Base-by-base conservation (phyloP, 2,113 vertebrate species). In the Neodon shergylaensis region DNA sequence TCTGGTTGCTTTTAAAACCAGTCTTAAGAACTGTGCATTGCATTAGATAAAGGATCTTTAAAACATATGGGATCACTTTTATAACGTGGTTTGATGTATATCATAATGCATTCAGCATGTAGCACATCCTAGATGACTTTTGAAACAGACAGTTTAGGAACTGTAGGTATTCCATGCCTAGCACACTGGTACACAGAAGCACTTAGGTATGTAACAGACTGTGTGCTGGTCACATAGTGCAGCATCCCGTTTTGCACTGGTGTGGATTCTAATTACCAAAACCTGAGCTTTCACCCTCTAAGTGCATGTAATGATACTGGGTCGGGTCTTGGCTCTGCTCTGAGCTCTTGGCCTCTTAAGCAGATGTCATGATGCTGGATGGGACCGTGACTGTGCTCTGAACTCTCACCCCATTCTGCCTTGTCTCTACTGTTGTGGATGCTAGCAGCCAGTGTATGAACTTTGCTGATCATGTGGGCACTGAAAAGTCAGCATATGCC, bases 121-220 rank as follows among this genome's bases (percentile, higher is more conserved):
- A 68, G 77, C 31, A 87, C 31, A 66, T 42, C 42, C 39, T 8
- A 84, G 89, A 7, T 65, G 19, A 74, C 79, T 72, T 88, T 65
- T 39, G 89, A 85, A 91, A 36, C 13, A 90, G 68, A 1, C 36
- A 17, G 77, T 66, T 52, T 82, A n/a, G 72, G 89, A 74, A 58
- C 77, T 72, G 33, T 91, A 81, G 65, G 9, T 88, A 68, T 74
- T 76, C 87, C 36, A 44, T 33, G 86, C 22, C 77, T 4, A n/a
- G 47, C 82, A 52, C 73, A 65, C 65, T 7, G 91, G 49, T 24
- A 22, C 61, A 7, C 9, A 22, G 96, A 33, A 61, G 92, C 94
- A 44, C 36, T 91, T 77, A 76, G 93, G 93, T 94, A 33, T 94
- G 94, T 90, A 82, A 95, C 95, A 92, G 91, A 13, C 66, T 91